Percentiles rank a stretch among this genome's conserved stretches.
Evolutionary conservation across 1,140 invertebrate genomes (phyloP).

Genomic region (Drosophila rhopaloa): DNA sequence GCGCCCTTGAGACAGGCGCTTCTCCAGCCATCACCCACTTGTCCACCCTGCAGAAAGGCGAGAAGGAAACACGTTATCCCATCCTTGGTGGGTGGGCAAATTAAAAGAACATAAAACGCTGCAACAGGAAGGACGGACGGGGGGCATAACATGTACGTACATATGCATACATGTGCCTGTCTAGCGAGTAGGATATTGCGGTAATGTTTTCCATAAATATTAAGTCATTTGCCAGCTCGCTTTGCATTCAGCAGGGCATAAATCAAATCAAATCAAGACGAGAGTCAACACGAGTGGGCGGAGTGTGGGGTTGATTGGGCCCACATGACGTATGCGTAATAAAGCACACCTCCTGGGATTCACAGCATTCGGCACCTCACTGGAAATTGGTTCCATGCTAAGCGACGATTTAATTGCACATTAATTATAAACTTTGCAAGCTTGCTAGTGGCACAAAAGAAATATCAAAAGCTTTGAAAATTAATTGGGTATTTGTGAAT

Average conservation of each 20-base stretch:
- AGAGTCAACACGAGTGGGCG: conserved; percentile 23
- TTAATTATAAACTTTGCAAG: conserved; percentile 13
- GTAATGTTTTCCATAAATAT: conserved; percentile 56
- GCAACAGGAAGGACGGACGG: conserved; percentile 9
- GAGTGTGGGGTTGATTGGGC: conserved; percentile 12
- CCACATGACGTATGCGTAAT: conserved; percentile 33
- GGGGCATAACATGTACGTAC: neutral
- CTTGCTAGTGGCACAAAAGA: neutral
- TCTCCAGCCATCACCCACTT: neutral
- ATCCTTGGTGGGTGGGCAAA: conserved; percentile 27
- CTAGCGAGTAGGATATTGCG: conserved; percentile 48
- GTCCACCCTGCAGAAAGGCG: neutral
- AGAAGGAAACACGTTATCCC: conserved; percentile 3
- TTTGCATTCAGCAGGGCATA: conserved; percentile 49
- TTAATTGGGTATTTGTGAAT: neutral
- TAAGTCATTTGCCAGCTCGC: conserved; percentile 49
- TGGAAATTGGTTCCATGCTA: conserved; percentile 3
- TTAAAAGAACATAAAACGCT: conserved; percentile 53
- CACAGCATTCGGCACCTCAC: conserved; percentile 4
- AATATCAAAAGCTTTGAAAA: neutral
- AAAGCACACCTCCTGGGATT: conserved; percentile 10
- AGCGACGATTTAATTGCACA: conserved; percentile 30
- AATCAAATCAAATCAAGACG: conserved; percentile 52
- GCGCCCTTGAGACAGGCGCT: conserved; percentile 47
- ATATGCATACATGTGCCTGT: conserved; percentile 7